Base-by-base conservation (phyloP, 2,888 invertebrate species). In the Polyploca ridens region DNA sequence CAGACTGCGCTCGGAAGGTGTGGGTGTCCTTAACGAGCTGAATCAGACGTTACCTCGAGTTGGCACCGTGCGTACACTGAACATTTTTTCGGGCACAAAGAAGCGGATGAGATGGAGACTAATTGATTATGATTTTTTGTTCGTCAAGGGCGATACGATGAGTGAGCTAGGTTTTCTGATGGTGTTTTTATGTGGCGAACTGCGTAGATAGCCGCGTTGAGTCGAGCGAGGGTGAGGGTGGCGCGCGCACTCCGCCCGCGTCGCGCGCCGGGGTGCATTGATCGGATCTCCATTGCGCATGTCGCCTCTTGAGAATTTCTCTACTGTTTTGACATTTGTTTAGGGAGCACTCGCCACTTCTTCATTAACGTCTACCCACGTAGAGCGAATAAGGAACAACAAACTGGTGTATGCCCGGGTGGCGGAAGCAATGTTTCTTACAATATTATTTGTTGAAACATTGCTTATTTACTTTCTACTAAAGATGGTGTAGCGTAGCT, bases 11-110 rank as follows among this genome's bases (percentile, higher is more conserved):
- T 72, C 71, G 75, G 77, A 82, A 78, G 76, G 81, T 84, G 91
- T 90, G 94, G 93, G 95, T 94, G 95, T 95, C 88, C 95, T 83
- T 85, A 88, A 87, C 83, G 71, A 87, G 82, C 69, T 83, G 80
- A 88, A 82, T 85, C 73, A 84, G 73, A 77, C 73, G 78, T 74
- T 74, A 75, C 77, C 91, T 88, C 94, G 94, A 86, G 91, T 90
- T 71, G 69, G 70, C 76, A 76, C 74, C 66, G 72, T 73, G 71
- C 78, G 72, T 73, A 79, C 74, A 74, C 75, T 74, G 71, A 71
- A 71, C 67, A 76, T 78, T 81, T 81, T 84, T 85, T 54, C 19
- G 71, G 74, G 70, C 69, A 75, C 77, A 76, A 75, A 79, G 65
- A 68, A 68, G 68, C 74, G 76, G 77, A 76, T 78, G 72, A 78